Conservation (phyloP, 2,113 vertebrate species). For the Lanius ludovicianus region DNA sequence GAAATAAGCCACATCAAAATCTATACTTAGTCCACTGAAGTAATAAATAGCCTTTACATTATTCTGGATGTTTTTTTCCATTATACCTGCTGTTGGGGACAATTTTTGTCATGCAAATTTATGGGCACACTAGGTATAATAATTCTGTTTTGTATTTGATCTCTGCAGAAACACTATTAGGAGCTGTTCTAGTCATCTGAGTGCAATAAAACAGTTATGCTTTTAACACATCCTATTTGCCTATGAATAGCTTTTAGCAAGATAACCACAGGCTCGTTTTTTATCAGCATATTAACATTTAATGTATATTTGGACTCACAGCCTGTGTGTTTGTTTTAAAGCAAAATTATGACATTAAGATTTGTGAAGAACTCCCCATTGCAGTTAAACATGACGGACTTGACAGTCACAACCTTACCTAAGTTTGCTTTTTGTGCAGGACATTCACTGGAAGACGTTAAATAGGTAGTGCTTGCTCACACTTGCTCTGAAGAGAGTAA, state of each 20-base stretch:
- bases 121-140: neutral
- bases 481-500: neutral
- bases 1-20: neutral
- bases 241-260: neutral
- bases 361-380: neutral
- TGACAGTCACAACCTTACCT: neutral
- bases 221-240: neutral
- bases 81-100: neutral
- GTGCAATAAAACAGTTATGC: neutral
- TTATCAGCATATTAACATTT: neutral
- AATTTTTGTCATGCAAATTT: neutral
- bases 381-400: neutral
- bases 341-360: neutral
- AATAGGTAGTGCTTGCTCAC: neutral
- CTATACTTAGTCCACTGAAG: neutral
- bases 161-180: neutral
- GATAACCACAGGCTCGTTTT: neutral
- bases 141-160: neutral
- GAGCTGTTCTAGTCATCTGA: neutral
- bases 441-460: neutral
- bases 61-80: neutral
- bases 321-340: neutral
- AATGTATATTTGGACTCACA: neutral
- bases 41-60: neutral
- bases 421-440: neutral